Evolutionary conservation across 1,140 invertebrate genomes (phyloP).

Genomic region (Asbolus verrucosus): DNA sequence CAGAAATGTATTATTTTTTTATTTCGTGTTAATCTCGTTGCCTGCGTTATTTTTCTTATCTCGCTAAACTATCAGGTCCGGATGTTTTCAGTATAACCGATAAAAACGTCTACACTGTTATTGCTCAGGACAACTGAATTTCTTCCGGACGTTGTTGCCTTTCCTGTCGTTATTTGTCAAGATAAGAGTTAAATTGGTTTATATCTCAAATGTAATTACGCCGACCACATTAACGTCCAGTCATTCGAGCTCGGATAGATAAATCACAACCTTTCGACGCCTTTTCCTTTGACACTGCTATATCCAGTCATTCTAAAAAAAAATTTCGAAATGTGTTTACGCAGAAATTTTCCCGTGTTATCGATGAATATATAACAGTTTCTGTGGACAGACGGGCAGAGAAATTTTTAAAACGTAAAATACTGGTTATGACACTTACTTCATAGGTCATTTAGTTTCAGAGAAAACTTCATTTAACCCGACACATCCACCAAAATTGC

Average conservation of each 20-base stretch:
- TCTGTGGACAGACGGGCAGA: too few species aligned
- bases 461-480: too few species aligned
- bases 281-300: too few species aligned
- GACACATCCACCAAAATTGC: too few species aligned
- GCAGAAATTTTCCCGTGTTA: too few species aligned
- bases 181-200: slow-evolving; percentile 51
- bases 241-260: not conserved
- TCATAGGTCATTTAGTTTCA: too few species aligned
- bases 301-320: too few species aligned
- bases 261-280: not conserved
- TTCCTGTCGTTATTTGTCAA: slow-evolving; percentile 50
- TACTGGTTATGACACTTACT: too few species aligned
- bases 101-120: slow-evolving; percentile 22
- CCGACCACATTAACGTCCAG: slow-evolving; percentile 8
- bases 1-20: slow-evolving; percentile 32
- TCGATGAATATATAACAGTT: too few species aligned
- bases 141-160: slow-evolving; percentile 37
- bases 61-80: not conserved
- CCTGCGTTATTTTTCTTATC: slow-evolving; percentile 31
- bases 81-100: slow-evolving; percentile 1
- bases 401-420: too few species aligned
- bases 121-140: slow-evolving; percentile 40
- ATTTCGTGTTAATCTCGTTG: slow-evolving; percentile 33
- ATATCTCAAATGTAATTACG: slow-evolving; percentile 47
- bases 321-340: too few species aligned